Base-by-base conservation (phyloP, 2,888 invertebrate genomes). In the Eulithis prunata region DNA sequence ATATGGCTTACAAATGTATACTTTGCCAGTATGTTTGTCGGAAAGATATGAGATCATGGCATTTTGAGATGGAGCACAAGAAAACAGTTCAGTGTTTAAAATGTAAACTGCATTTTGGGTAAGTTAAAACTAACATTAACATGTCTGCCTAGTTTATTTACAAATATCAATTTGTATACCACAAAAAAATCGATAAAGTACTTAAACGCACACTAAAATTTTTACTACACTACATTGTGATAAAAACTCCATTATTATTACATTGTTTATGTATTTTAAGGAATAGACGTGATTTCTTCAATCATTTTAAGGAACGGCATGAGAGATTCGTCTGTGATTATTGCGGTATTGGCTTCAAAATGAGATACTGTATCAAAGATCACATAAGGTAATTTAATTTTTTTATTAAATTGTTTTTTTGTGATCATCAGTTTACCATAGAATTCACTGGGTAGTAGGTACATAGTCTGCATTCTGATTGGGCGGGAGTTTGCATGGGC, bases 261-360 rank as follows among this genome's bases (percentile, higher is more conserved):
- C 6, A 32, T 32, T 8, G 6, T 41, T 41, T 0, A 11, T 41
- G 41, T 41, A 53, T 12, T 46, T 12, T 77, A 60, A 21, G 60
- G 36, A 46, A 14, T 7, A 60, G 81, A 0, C 73, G 74, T 4
- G 80, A 82, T 0, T 84, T 86, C 64, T 81, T 69, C 62, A 69
- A 71, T 0, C 87, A 87, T 55, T 81, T 74, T 64, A 85, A 82
- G 8, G 74, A 77, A 0, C 78, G 79, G 75, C 87, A 87, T 11
- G 82, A 85, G 57, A 80, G 74, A 13, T 86, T 77, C 3, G 68
- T 78, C 0, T 87, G 87, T 28, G 81, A 86, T 13, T 61, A 79
- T 8, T 87, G 87, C 11, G 86, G 85, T 0, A 72, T 82, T 7
- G 76, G 70, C n/a, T 86, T 85, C 55, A 87, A 86, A 57, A 85